Evolutionary conservation across 2,113 vertebrate species (phyloP).

Genomic region (Mastomys coucha): DNA sequence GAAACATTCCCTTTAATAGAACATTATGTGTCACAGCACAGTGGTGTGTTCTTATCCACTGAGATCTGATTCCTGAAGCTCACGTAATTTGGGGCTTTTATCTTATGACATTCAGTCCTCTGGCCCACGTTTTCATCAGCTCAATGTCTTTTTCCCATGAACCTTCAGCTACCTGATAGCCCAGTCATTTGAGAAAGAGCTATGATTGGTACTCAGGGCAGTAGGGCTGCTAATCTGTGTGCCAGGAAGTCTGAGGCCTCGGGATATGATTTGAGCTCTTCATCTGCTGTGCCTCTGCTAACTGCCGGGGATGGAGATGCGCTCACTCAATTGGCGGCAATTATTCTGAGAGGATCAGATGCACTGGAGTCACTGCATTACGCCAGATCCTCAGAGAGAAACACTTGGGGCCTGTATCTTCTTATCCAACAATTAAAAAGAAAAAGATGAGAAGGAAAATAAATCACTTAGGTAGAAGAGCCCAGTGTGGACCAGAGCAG

Average conservation of each 20-base stretch:
- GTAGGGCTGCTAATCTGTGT: not conserved
- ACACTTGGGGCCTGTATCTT: not conserved
- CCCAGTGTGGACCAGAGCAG: accelerated
- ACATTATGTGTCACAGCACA: not conserved
- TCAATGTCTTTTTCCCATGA: not conserved
- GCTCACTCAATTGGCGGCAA: conserved; percentile 68
- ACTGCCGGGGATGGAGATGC: conserved; percentile 39
- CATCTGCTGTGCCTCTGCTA: conserved; percentile 9
- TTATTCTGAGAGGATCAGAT: conserved; percentile 64
- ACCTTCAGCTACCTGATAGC: conserved; percentile 24
- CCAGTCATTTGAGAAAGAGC: conserved; percentile 42
- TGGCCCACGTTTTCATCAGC: not conserved
- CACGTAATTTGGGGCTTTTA: not conserved
- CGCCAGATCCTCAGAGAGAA: conserved; percentile 28
- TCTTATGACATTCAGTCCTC: not conserved
- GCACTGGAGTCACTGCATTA: not conserved
- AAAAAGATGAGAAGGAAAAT: conserved; percentile 43
- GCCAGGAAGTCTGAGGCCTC: conserved; percentile 67
- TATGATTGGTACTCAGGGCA: not conserved
- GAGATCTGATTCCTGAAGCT: conserved; percentile 19
- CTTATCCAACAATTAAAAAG: conserved; percentile 20
- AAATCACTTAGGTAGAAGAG: not conserved
- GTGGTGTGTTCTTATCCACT: not conserved
- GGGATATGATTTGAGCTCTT: conserved; percentile 56
- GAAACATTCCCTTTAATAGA: not conserved